Evolutionary conservation across 2,888 invertebrate genomes (phyloP), one percentile per base, ranked within the genome.

Genomic region (Cinara cedri): DNA sequence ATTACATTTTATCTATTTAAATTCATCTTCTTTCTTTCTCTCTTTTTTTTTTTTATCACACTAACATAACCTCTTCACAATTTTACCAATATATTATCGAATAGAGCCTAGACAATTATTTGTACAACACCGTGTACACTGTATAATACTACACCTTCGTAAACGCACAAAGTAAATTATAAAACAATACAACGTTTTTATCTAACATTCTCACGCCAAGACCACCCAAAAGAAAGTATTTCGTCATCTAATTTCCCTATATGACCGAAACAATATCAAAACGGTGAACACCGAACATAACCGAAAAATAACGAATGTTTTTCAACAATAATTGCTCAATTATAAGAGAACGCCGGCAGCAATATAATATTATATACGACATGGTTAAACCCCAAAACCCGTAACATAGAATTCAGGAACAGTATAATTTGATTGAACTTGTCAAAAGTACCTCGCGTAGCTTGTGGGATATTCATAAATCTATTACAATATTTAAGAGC

Each of bases 211-310:
- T 76, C 75, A 76, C 46, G 75, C 44, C 9, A 68, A 26, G 76
- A 76, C 68, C 76, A 68, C 76, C 57, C 76, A 57, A 68, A 57
- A 68, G 65, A 57, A 57, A 21, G 3, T 65, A 65, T n/a, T 24
- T 19, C n/a, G 24, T 34, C 13, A n/a, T 55, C 24, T 66, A 65
- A 63, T 75, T 65, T 65, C 11, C 34, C 19, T 44, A 54, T 26
- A 55, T 14, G 44, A 54, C 54, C 74, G 51, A 46, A 72, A 60
- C 51, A 74, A 60, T 63, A 74, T 63, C 42, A 63, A 54, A 74
- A 75, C 34, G 6, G n/a, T 55, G 19, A 75, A 75, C 75, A 65
- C 65, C 24, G 65, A 46, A 34, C 16, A n/a, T n/a, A n/a, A n/a
- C n/a, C n/a, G 21, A 44, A 21, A 72, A 49, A 26, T 49, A 19